A percentile compares a stretch with the other conserved stretches of the same genome.
Evolutionary conservation across 2,888 invertebrate genomes (phyloP).

Genomic region (Antheraea yamamai): DNA sequence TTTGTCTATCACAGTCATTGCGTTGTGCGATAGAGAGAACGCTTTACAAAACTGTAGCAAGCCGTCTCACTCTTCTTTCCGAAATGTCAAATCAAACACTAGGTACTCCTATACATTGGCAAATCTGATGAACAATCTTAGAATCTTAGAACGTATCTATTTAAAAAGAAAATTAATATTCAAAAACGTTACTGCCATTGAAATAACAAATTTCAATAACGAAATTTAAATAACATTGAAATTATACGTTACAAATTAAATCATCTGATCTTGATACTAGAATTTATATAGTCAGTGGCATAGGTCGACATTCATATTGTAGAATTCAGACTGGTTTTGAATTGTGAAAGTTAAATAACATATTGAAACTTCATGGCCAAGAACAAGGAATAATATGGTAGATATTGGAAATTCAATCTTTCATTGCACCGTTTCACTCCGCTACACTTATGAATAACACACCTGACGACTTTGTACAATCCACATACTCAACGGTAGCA

Average conservation of each 20-base stretch:
- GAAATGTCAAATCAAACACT: too few species aligned
- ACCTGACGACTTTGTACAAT: not conserved
- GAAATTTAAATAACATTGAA: not conserved
- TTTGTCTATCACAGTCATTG: too few species aligned
- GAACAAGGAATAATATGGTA: constrained; percentile 13
- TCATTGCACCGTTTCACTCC: constrained; percentile 4
- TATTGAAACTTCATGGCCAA: constrained; percentile 15
- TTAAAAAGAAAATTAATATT: not conserved
- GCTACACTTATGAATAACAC: constrained; percentile 3
- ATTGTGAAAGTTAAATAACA: constrained; percentile 16
- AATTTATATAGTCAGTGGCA: constrained; percentile 6
- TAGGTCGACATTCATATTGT: constrained; percentile 18
- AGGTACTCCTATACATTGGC: not conserved
- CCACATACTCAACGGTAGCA: not conserved
- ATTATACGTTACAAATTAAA: not conserved
- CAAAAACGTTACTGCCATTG: not conserved
- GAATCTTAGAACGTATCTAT: not conserved
- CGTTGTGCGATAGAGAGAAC: too few species aligned
- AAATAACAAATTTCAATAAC: not conserved
- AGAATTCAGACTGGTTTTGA: constrained; percentile 20
- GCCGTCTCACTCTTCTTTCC: too few species aligned
- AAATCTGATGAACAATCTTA: not conserved
- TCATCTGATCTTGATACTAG: constrained; percentile 4
- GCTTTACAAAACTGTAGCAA: too few species aligned
- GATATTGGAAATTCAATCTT: constrained; percentile 5